Percentiles rank a stretch among this genome's conserved stretches.
Conservation (phyloP, 1,140 invertebrate genomes). For the Eueides isabella region DNA sequence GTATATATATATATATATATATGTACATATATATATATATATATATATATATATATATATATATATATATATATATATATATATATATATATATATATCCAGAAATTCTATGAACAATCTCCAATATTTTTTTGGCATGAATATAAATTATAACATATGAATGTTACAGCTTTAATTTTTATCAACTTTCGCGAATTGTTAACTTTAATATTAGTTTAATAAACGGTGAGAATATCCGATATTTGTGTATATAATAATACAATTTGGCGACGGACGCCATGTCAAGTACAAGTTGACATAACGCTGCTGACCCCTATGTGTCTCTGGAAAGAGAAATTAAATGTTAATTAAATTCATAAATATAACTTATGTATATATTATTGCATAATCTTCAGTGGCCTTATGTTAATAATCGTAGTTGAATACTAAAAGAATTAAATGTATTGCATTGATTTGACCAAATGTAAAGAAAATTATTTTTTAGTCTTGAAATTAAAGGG, state of each 20-base stretch:
- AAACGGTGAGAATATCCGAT: neutral
- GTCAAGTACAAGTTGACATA: slow-evolving; percentile 4
- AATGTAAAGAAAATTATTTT: too few species aligned
- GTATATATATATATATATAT: too few species aligned
- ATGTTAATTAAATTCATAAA: slow-evolving; percentile 17
- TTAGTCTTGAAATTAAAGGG: too few species aligned
- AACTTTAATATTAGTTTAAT: neutral
- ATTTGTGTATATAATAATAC: neutral
- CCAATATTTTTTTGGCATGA: neutral
- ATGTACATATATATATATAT: too few species aligned
- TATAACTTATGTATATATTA: too few species aligned
- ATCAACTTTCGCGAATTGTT: slow-evolving; percentile 4
- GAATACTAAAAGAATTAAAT: too few species aligned
- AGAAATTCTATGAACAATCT: neutral
- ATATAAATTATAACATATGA: neutral
- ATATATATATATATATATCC: neutral
- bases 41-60: too few species aligned
- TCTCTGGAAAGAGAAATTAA: slow-evolving; percentile 48
- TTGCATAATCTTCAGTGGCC: too few species aligned
- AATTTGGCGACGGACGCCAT: neutral
- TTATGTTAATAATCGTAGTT: too few species aligned
- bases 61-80: too few species aligned
- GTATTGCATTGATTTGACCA: too few species aligned
- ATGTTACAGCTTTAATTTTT: neutral
- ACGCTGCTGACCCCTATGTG: slow-evolving; percentile 44